These are phyloP conservation scores for Noctua pronuba DNA, from an alignment of 2,888 invertebrate genomes.

Conservation along the genomic window DNA sequence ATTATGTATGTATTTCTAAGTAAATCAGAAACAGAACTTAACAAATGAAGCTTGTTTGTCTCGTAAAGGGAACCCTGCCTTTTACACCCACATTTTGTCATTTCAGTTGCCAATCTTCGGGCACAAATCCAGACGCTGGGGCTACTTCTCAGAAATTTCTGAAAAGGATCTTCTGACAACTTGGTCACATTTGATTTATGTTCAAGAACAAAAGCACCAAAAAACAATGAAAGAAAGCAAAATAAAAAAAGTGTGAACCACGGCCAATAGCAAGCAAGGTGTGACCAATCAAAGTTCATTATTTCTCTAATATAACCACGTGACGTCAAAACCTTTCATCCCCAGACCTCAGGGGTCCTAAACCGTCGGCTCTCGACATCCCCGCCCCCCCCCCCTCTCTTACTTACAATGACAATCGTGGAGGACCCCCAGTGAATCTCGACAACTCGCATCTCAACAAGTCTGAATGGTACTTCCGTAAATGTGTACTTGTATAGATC, in stretches of 20 bases:
- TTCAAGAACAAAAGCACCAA: background rate
- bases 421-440: conserved; percentile 37
- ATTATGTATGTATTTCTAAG: conserved; percentile 8
- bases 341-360: conserved; percentile 1
- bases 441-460: conserved; percentile 36
- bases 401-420: conserved; percentile 56
- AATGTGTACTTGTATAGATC: conserved; percentile 42
- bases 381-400: conserved; percentile 9
- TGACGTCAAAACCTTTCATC: conserved; percentile 10
- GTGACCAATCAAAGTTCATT: background rate
- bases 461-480: conserved; percentile 44
- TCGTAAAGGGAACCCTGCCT: background rate
- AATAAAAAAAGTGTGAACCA: background rate
- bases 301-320: background rate
- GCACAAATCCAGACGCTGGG: background rate
- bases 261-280: background rate
- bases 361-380: conserved; percentile 20
- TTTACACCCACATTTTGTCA: background rate
- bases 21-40: conserved; percentile 1
- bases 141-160: background rate
- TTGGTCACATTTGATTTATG: background rate
- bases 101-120: background rate
- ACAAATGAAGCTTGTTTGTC: background rate
- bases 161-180: background rate
- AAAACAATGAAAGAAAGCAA: background rate